These are phyloP conservation scores for Euzetes globulus DNA, from an alignment of 2,888 invertebrate genomes.

Conservation along the genomic window DNA sequence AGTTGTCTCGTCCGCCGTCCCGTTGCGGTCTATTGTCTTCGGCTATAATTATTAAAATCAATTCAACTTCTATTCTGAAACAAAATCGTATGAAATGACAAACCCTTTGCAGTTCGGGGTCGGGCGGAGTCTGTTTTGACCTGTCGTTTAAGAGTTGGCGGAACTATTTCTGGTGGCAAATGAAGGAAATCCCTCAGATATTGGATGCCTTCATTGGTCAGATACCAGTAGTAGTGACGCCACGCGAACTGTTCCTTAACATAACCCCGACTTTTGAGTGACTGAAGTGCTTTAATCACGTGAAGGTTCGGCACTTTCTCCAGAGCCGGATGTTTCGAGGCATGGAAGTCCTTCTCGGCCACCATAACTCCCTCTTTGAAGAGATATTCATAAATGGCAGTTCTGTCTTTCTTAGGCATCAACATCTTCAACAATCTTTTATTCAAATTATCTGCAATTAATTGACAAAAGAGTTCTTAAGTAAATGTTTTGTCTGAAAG, in stretches of 20 bases:
- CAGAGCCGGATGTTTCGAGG: constrained; percentile 93
- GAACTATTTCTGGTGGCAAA: constrained; percentile 96
- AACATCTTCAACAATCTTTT: constrained; percentile 67
- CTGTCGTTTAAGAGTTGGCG: constrained; percentile 89
- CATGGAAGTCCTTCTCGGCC: constrained; percentile 96
- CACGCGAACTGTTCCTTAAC: constrained; percentile 99
- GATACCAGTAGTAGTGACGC: constrained; percentile 99
- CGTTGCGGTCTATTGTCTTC: constrained; percentile 19
- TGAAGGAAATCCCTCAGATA: constrained; percentile 91
- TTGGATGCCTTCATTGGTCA: constrained; percentile 97
- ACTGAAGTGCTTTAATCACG: constrained; percentile 88
- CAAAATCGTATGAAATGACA: background rate
- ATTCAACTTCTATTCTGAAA: too few species aligned
- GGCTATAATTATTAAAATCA: background rate
- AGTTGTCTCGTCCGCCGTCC: constrained; percentile 30
- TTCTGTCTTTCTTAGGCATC: constrained; percentile 98
- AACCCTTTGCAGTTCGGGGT: constrained; percentile 48
- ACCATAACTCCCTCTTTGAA: constrained; percentile 99
- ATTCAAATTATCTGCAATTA: background rate
- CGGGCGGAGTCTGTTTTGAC: constrained; percentile 75
- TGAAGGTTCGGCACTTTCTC: constrained; percentile 92
- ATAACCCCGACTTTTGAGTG: constrained; percentile 87
- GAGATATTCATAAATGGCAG: constrained; percentile 91
- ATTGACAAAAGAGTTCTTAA: too few species aligned
- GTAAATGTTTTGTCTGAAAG: too few species aligned